Conservation (phyloP, 2,888 invertebrate genomes). For the Copidosoma aretas region DNA sequence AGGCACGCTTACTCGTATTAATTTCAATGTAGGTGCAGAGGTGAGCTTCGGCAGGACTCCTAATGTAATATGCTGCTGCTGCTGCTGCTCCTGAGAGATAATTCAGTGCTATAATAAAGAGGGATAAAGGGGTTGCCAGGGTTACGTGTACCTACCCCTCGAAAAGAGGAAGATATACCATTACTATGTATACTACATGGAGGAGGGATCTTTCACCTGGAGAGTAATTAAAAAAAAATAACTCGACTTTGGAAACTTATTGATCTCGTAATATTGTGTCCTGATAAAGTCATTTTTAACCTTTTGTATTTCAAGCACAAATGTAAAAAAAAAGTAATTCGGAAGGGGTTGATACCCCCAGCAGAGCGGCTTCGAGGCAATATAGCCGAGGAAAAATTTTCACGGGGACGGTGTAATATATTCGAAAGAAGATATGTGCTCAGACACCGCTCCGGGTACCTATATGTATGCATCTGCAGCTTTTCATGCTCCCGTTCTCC, state of each 20-base stretch:
- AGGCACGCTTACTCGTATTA: slow-evolving; percentile 20
- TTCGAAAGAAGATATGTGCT: neutral
- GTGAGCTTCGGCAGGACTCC: neutral
- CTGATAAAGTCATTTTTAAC: neutral
- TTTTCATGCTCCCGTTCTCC: neutral
- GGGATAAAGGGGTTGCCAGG: slow-evolving; percentile 17
- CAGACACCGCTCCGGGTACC: neutral
- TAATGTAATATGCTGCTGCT: too few species aligned
- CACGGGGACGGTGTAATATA: neutral
- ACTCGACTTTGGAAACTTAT: neutral
- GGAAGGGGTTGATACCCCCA: neutral
- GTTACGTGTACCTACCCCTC: neutral
- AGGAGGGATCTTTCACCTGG: neutral
- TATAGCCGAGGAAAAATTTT: neutral
- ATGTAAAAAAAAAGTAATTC: neutral
- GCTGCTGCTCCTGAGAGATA: slow-evolving; percentile 13
- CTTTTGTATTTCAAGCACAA: neutral
- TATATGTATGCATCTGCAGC: neutral
- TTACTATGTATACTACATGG: neutral
- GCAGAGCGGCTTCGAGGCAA: neutral
- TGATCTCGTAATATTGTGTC: neutral
- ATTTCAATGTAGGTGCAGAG: slow-evolving; percentile 1
- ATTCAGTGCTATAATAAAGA: slow-evolving; percentile 21
- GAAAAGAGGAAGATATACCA: too few species aligned
- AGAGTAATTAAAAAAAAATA: slow-evolving; percentile 1